Base-by-base conservation (phyloP, 1,140 invertebrate genomes). In the Drosophila grimshawi region DNA sequence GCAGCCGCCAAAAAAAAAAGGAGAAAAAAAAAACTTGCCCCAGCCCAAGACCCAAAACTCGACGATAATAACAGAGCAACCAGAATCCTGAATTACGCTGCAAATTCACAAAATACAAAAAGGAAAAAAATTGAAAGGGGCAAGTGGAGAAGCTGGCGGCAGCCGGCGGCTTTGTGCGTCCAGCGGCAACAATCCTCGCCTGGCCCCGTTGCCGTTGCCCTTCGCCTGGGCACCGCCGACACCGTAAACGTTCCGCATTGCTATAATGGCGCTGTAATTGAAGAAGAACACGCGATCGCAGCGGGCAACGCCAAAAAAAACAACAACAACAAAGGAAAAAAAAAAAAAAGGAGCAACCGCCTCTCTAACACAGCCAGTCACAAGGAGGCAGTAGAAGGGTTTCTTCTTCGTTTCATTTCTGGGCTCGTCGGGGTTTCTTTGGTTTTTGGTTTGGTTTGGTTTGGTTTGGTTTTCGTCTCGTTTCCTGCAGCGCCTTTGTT, bases 31-130 rank as follows among this genome's bases (percentile, higher is more conserved):
- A 64, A 64, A 76, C 73, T 76, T 73, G 75, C 56, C 67, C 64
- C 76, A 60, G 65, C 61, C 59, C 76, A 72, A 79, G 60, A 51
- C 67, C 57, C 60, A 75, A 78, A 76, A 41, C 78, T 78, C 83
- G 80, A 70, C 85, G 73, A 89, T 89, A 89, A 89, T 89, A 89
- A 89, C 85, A 89, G 80, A 82, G 83, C 76, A 76, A 80, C 49
- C 80, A 81, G 85, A 83, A 89, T 89, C 85, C 85, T 89, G 85
- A 83, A 89, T 89, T 89, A 89, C 85, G 85, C 85, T 72, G 77
- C 70, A 74, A 71, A 71, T 73, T 48, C 62, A 52, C 43, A 5
- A 68, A 62, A 52, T 48, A 49, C 60, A 81, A 66, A 63, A 32
- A 7, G 27, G 33, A 11, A 41, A 59, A 37, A 49, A 37, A 45